Evolutionary conservation across 2,797 vertebrate species (phyloP).

Genomic region (Chanos chanos): DNA sequence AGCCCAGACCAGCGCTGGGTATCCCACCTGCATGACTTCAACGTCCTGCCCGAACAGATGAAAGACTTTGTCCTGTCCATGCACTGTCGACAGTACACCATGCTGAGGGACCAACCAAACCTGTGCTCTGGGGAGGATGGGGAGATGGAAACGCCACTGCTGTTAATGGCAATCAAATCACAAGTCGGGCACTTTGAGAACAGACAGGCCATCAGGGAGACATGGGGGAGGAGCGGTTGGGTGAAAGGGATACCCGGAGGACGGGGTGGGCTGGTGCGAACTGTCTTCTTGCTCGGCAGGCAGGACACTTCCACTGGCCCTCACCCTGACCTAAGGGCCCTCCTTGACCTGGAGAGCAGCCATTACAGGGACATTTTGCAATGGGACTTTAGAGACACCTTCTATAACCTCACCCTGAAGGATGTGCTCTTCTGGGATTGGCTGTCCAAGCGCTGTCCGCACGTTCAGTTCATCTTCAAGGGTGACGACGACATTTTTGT

Average conservation of each 20-base stretch:
- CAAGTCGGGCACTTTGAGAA: slow-evolving; percentile 77
- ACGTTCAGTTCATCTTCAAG: slow-evolving; percentile 69
- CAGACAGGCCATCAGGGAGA: slow-evolving; percentile 77
- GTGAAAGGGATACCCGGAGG: slow-evolving; percentile 45
- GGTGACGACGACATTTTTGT: slow-evolving; percentile 79
- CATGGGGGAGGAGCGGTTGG: slow-evolving; percentile 69
- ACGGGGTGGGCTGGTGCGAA: slow-evolving; percentile 55
- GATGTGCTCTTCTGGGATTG: slow-evolving; percentile 75
- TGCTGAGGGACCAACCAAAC: slow-evolving; percentile 66
- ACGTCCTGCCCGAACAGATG: slow-evolving; percentile 65
- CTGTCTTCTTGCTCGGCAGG: slow-evolving; percentile 72
- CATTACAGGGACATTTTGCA: slow-evolving; percentile 68
- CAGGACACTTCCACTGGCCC: slow-evolving; percentile 63
- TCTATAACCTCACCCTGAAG: slow-evolving; percentile 77
- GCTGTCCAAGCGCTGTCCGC: slow-evolving; percentile 63
- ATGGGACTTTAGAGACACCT: slow-evolving; percentile 77
- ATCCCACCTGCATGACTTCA: slow-evolving; percentile 46
- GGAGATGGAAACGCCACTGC: slow-evolving; percentile 50
- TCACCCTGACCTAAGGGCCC: slow-evolving; percentile 64
- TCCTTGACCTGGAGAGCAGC: slow-evolving; percentile 57
- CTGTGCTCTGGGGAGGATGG: slow-evolving; percentile 50
- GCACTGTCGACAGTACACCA: slow-evolving; percentile 68
- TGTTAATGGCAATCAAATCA: slow-evolving; percentile 76
- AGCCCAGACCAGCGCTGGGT: slow-evolving; percentile 43
- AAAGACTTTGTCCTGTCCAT: slow-evolving; percentile 70